phyloP scores from a whole-genome alignment of 2,113 vertebrate genomes.

The Ancistrus triradiatus region DNA sequence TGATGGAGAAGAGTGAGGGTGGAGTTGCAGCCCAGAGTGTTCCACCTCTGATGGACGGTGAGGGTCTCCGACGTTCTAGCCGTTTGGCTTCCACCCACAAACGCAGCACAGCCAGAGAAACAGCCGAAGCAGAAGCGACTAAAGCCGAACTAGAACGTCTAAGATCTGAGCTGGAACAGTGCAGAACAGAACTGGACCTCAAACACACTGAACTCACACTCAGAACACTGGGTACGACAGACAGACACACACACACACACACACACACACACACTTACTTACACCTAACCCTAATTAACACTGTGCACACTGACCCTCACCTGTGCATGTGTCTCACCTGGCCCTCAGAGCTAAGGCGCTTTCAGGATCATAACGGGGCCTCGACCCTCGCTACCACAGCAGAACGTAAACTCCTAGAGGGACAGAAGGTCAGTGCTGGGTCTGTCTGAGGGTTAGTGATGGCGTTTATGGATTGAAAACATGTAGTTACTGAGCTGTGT shows the following conservation, averaged over 20 bases:
- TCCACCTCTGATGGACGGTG: neutral
- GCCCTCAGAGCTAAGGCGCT: constrained; percentile 74
- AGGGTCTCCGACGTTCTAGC: constrained; percentile 70
- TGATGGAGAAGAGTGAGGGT: constrained; percentile 63
- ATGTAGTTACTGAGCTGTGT: neutral
- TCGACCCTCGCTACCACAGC: constrained; percentile 70
- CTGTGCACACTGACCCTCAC: too few species aligned
- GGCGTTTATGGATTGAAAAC: neutral
- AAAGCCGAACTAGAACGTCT: constrained; percentile 63
- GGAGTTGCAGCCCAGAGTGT: neutral
- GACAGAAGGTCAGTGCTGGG: constrained; percentile 73
- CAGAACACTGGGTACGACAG: neutral
- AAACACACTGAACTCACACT: neutral
- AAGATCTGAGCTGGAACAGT: neutral
- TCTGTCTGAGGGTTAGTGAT: neutral
- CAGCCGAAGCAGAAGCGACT: constrained; percentile 63
- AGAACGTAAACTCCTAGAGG: constrained; percentile 86
- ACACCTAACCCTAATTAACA: neutral
- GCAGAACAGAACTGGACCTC: neutral
- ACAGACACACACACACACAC: neutral
- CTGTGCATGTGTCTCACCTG: neutral
- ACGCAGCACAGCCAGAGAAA: neutral
- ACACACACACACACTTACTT: too few species aligned
- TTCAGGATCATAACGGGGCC: constrained; percentile 72
- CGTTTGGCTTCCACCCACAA: constrained; percentile 56